Base-by-base conservation (phyloP, 1,140 invertebrate genomes). In the Sitophilus oryzae region DNA sequence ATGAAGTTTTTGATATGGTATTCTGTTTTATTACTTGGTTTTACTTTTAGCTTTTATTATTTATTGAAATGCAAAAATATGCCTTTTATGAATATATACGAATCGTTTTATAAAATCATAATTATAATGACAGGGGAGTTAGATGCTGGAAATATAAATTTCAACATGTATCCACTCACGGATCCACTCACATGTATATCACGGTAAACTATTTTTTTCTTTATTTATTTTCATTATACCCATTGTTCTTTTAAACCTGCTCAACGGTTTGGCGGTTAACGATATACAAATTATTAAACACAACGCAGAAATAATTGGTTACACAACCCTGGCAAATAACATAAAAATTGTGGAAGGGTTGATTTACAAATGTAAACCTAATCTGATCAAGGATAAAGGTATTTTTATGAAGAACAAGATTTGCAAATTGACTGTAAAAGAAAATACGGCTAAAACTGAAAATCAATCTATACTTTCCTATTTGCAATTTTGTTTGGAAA, bases 121-220 rank as follows among this genome's bases (percentile, higher is more conserved):
- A 82, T 89, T 1, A 90, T 90, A 87, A 74, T 89, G 18, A 89
- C 86, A 0, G 88, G 88, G 6, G 87, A 91, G 69, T 86, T 89
- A 59, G 86, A 91, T 59, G 84, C 85, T 0, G 73, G 78, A 3
- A 80, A 80, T 14, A 82, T 91, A 14, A 81, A 86, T 20, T 89
- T 89, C 59, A 71, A 79, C n/a, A 71, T 74, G 15, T 77, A 79
- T 66, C 81, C 82, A 5, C 64, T 82, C 5, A 78, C 79, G 19
- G 86, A 84, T 61, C 82, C 83, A 53, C 56, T 86, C 0, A 79
- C 89, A 16, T 89, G 90, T 65, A 73, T 86, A 9, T 69, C 86
- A 1, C n/a, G n/a, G 85, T 61, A 83, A 83, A 53, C 56, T 86
- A 1, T 79, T 89, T 16, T 89, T 91, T 65, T 73, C 86, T 9